Percentiles rank a stretch among this genome's conserved stretches.
These are phyloP conservation scores for Eristalinus aeneus DNA, from an alignment of 2,888 invertebrate species.

Conservation along the genomic window DNA sequence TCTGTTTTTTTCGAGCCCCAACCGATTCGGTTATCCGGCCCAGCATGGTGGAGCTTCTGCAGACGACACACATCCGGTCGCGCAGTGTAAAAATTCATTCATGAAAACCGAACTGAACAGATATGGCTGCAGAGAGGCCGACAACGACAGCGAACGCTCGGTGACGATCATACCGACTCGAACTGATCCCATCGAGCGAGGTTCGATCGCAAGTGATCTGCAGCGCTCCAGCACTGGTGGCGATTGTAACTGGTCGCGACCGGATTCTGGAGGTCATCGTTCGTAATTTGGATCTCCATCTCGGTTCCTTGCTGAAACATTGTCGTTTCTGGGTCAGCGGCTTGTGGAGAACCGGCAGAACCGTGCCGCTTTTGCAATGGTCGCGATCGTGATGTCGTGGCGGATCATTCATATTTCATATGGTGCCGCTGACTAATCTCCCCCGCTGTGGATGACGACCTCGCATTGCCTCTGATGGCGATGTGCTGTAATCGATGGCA, in stretches of 20 bases:
- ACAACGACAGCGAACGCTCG: neutral
- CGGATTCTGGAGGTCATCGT: constrained; percentile 57
- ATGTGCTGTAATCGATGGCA: neutral
- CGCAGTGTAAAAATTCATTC: constrained; percentile 38
- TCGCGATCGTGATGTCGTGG: constrained; percentile 13
- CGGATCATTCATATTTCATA: constrained; percentile 22
- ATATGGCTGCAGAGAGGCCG: constrained; percentile 16
- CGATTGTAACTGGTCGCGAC: constrained; percentile 57
- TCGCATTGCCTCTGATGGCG: neutral
- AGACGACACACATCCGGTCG: constrained; percentile 52
- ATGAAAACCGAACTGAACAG: constrained; percentile 40
- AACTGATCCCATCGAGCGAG: neutral
- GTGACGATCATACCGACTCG: neutral
- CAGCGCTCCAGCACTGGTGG: neutral
- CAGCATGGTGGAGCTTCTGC: neutral
- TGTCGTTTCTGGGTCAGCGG: constrained; percentile 40
- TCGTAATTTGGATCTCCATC: constrained; percentile 45
- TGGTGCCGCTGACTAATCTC: neutral
- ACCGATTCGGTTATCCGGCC: constrained; percentile 25
- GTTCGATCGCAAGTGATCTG: constrained; percentile 15
- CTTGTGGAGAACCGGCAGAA: neutral
- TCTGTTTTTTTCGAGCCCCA: constrained; percentile 26
- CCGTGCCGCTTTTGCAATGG: neutral
- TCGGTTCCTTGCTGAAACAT: constrained; percentile 17
- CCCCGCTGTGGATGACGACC: neutral